Evolutionary conservation across 2,888 invertebrate genomes (phyloP), one percentile per base, ranked within the genome.

Genomic region (Lasioglossum marginatum): DNA sequence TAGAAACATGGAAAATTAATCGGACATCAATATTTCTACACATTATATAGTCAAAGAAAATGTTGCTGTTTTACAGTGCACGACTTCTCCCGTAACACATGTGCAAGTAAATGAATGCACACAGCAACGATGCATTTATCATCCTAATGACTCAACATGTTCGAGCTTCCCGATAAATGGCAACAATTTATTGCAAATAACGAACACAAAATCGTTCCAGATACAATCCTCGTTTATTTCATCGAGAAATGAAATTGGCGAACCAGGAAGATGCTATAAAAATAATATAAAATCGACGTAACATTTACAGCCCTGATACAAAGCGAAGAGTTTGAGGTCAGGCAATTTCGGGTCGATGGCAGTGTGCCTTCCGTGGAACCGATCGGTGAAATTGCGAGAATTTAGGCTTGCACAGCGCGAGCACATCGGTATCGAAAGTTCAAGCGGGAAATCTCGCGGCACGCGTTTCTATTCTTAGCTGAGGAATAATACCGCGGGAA

Each of bases 391-490:
- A 6, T 34, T 27, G 16, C 66, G 34, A 3, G 27, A 66, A 66
- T 66, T 63, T 63, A 63, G 63, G 23, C 19, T 34, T 23, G 6
- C 66, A 4, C 19, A 4, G 10, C 66, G 23, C 23, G 34, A 10
- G 19, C 4, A 68, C 66, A 37, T 43, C 72, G 68, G 23, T n/a
- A 40, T 68, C 23, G 43, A 43, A 68, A 82, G n/a, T 40, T 80
- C 57, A 40, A 66, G 52, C 60, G 43, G 71, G 66, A 82, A 63
- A 63, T 52, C 45, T 52, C 45, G 70, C 43, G 52, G 63, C 52
- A 40, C 43, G 63, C 66, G 43, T 79, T 48, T 57, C 88, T 88
- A 88, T 88, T 88, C 83, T 88, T 83, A 83, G 81, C 48, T 48
- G 45, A 14, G 43, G 75, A 80, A 78, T 86, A 73, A 75, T 68